A percentile compares a stretch with the other conserved stretches of the same genome.
Evolutionary conservation across 2,797 vertebrate species (phyloP).

Genomic region (Acanthis flammea): DNA sequence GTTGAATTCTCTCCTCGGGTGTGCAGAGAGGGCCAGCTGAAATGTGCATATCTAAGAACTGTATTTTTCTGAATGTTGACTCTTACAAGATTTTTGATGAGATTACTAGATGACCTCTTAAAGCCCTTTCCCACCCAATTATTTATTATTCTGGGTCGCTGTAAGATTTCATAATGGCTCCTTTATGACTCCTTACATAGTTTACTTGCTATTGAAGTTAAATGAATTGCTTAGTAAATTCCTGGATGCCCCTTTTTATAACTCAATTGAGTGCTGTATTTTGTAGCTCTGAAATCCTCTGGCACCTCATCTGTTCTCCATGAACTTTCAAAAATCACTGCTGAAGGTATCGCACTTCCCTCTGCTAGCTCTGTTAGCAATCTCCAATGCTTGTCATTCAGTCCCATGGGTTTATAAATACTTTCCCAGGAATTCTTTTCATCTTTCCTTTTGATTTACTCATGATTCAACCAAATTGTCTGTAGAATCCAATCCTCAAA

Average conservation of each 20-base stretch:
- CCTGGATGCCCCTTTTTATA: slow-evolving; percentile 54
- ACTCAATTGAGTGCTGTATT: slow-evolving; percentile 57
- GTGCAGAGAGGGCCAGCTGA: not conserved
- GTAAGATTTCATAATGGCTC: slow-evolving; percentile 46
- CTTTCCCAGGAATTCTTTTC: slow-evolving; percentile 64
- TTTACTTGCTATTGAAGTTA: slow-evolving; percentile 61
- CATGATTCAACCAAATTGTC: not conserved
- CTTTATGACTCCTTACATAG: slow-evolving; percentile 52
- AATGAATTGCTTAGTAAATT: slow-evolving; percentile 61
- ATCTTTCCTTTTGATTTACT: slow-evolving; percentile 55
- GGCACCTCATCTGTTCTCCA: slow-evolving; percentile 54
- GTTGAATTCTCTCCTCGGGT: not conserved
- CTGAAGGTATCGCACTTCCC: slow-evolving; percentile 24
- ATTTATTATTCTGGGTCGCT: slow-evolving; percentile 47
- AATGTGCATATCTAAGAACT: not conserved
- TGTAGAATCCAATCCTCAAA: not conserved
- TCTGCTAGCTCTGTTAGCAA: slow-evolving; percentile 48
- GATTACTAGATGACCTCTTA: slow-evolving; percentile 57
- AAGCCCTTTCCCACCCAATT: slow-evolving; percentile 57
- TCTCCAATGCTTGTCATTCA: not conserved
- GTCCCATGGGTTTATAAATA: slow-evolving; percentile 51
- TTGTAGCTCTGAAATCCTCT: slow-evolving; percentile 57
- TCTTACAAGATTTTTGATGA: slow-evolving; percentile 37
- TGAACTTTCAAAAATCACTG: slow-evolving; percentile 58
- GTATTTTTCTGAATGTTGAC: slow-evolving; percentile 36